Percentiles rank a stretch among this genome's conserved stretches.
Evolutionary conservation across 2,797 vertebrate species (phyloP).

Genomic region (Enteromius afrohamiltoni): DNA sequence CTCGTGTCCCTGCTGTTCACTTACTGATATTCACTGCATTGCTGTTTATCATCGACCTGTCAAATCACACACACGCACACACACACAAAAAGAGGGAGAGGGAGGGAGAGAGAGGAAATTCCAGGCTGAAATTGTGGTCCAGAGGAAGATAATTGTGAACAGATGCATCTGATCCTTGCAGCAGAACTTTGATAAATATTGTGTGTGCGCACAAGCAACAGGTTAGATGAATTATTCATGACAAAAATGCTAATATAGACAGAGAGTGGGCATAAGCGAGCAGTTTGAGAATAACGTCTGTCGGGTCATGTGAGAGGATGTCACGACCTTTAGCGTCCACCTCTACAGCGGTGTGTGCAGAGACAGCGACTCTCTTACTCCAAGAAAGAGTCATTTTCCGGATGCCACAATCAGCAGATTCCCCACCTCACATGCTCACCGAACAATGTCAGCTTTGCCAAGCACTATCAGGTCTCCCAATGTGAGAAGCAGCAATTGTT

Average conservation of each 20-base stretch:
- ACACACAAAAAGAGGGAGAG: conserved; percentile 11
- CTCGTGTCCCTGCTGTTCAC: conserved; percentile 12
- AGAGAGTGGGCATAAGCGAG: conserved; percentile 56
- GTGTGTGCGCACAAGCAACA: conserved; percentile 24
- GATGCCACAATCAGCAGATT: conserved; percentile 52
- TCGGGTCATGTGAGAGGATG: conserved; percentile 67
- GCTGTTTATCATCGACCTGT: conserved; percentile 26
- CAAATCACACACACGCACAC: conserved; percentile 16
- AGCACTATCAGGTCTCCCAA: background rate
- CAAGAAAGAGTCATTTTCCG: conserved; percentile 33
- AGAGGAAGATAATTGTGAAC: conserved; percentile 80
- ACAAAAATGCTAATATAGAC: conserved; percentile 36
- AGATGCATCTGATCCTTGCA: conserved; percentile 74
- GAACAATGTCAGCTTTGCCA: conserved; percentile 29
- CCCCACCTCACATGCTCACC: conserved; percentile 46
- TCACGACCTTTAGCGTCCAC: conserved; percentile 57
- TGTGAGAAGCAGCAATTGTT: conserved; percentile 37
- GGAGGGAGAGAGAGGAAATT: conserved; percentile 71
- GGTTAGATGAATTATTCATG: conserved; percentile 57
- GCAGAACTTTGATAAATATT: conserved; percentile 62
- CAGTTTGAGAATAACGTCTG: conserved; percentile 61
- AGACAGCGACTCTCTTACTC: background rate
- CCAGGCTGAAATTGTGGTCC: conserved; percentile 81
- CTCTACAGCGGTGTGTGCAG: conserved; percentile 30
- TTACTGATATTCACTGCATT: conserved; percentile 39